Evolutionary conservation across 1,140 invertebrate genomes (phyloP), one percentile per base, ranked within the genome.

Genomic region (Zaprionus vittiger): DNA sequence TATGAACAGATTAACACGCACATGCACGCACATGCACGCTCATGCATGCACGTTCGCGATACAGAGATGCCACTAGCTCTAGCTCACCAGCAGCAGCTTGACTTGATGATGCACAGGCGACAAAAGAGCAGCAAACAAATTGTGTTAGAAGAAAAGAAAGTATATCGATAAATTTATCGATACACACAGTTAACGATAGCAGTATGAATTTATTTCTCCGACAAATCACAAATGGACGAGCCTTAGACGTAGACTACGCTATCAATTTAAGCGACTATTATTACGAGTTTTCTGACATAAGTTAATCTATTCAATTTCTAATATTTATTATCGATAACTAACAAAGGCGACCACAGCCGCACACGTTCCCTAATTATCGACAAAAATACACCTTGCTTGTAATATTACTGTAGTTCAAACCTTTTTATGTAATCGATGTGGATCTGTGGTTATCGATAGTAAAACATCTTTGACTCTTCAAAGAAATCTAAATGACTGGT

Each of bases 1-100:
- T 81, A 81, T 83, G 68, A 81, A 71, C 52, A 74, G 78, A 83
- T 87, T 81, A 87, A 83, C 73, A 57, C 63, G 77, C 41, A 67
- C 24, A 76, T 26, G 65, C 31, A 65, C 24, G 20, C 56, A 44
- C 28, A 66, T 26, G 44, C 41, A 37, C 44, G 57, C 20, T 37
- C 26, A 52, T 31, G 34, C 31, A 52, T 28, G 62, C 22, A 37
- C 22, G 11, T 9, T 22, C n/a, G 38, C 55, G 47, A 34, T 59
- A 47, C 26, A 59, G 5, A 38, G 49, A 62, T 62, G 34, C 47
- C 12, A 49, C 47, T 49, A 49, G 17, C 20, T 49, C 17, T 6
- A n/a, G n/a, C 38, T 44, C 20, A 22, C 0, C 4, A 44, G 38
- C 15, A 56, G 20, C 17, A 17, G 64, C 20, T 64, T 41, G 24